Evolutionary conservation across 2,888 invertebrate species (phyloP).

Genomic region (Zaprionus obscuricornis): DNA sequence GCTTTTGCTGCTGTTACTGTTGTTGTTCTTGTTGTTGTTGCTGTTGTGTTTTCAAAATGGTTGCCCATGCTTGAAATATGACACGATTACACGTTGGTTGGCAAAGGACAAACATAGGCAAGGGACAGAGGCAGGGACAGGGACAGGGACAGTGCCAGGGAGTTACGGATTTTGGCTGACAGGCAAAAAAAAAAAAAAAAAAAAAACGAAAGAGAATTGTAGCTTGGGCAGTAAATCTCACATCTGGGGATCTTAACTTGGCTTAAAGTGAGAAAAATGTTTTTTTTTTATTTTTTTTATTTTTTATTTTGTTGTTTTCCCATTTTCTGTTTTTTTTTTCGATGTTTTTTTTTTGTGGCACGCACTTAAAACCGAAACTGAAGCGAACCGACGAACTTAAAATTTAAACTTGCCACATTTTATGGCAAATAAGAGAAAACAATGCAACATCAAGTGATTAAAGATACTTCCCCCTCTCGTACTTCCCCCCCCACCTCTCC

Average conservation of each 20-base stretch:
- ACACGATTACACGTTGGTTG: slow-evolving; percentile 68
- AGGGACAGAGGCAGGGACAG: neutral
- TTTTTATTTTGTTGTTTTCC: too few species aligned
- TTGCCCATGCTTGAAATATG: slow-evolving; percentile 80
- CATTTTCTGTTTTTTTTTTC: too few species aligned
- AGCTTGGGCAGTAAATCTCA: slow-evolving; percentile 35
- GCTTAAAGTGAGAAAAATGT: slow-evolving; percentile 33
- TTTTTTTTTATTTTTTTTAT: slow-evolving; percentile 11
- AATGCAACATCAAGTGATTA: too few species aligned
- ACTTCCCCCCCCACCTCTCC: neutral
- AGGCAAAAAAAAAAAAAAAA: neutral
- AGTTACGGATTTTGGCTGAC: slow-evolving; percentile 15
- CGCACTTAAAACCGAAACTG: slow-evolving; percentile 10
- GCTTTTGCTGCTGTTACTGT: too few species aligned
- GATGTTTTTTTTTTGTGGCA: too few species aligned
- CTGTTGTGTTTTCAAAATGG: slow-evolving; percentile 58
- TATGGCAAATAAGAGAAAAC: too few species aligned
- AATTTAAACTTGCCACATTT: slow-evolving; percentile 12
- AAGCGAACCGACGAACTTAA: slow-evolving; percentile 6
- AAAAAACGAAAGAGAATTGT: neutral
- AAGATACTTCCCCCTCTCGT: too few species aligned
- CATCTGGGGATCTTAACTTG: slow-evolving; percentile 24
- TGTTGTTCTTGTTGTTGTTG: slow-evolving; percentile 6
- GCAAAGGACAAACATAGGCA: neutral
- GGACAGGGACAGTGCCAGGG: neutral